phyloP scores from a whole-genome alignment of 2,888 invertebrate genomes.

The Platycnemis pennipes region DNA sequence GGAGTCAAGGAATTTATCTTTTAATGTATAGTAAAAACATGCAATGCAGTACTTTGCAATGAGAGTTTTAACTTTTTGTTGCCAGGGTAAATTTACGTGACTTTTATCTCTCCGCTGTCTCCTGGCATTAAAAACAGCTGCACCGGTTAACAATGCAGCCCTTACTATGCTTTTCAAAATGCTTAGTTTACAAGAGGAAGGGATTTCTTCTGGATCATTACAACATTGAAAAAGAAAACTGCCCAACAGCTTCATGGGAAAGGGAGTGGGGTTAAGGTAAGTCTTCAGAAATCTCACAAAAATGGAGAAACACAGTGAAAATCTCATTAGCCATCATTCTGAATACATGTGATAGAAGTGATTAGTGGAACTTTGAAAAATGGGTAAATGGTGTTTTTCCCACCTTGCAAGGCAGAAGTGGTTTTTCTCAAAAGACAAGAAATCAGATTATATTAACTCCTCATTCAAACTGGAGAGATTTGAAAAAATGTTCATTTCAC shows the following conservation, averaged over 20 bases:
- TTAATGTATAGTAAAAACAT: conserved; percentile 67
- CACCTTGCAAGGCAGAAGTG: conserved; percentile 63
- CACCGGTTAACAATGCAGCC: conserved; percentile 53
- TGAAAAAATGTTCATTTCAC: conserved; percentile 66
- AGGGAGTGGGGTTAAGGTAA: background rate
- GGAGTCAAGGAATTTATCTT: conserved; percentile 63
- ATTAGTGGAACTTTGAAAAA: conserved; percentile 50
- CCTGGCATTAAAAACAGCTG: conserved; percentile 64
- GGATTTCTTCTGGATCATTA: conserved; percentile 36
- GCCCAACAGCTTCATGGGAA: conserved; percentile 14
- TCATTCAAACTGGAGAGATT: conserved; percentile 53
- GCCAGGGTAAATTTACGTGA: conserved; percentile 42
- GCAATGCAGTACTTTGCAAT: conserved; percentile 67
- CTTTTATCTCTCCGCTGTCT: background rate
- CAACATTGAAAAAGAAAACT: conserved; percentile 66
- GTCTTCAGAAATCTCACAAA: conserved; percentile 59
- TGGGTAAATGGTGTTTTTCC: conserved; percentile 52
- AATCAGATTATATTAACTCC: conserved; percentile 59
- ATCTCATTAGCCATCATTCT: conserved; percentile 60
- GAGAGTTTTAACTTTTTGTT: conserved; percentile 46
- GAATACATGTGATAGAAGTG: conserved; percentile 44
- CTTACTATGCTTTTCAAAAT: conserved; percentile 21
- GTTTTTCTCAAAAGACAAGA: conserved; percentile 45
- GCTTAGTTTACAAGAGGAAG: conserved; percentile 25
- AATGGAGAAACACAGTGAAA: conserved; percentile 58